These are phyloP conservation scores for Sorex araneus DNA, from an alignment of 2,113 vertebrate species.

Conservation along the genomic window DNA sequence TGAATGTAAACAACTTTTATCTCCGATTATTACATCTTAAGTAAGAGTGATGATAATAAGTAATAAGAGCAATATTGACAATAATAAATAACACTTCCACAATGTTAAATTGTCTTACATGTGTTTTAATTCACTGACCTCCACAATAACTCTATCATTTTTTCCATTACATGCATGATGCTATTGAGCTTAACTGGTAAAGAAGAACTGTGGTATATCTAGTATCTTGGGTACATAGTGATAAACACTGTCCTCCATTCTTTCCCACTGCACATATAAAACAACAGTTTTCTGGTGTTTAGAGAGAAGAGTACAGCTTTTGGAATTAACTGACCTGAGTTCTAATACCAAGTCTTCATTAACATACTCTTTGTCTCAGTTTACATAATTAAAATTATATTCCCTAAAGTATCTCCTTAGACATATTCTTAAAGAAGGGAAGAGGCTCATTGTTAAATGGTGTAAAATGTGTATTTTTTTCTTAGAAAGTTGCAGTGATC, in stretches of 20 bases:
- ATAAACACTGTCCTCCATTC: not conserved
- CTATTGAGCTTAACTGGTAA: not conserved
- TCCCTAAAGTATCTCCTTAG: not conserved
- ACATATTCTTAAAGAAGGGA: not conserved
- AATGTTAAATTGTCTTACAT: not conserved
- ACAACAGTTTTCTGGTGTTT: not conserved
- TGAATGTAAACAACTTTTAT: no score
- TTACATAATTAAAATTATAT: slow-evolving; percentile 18
- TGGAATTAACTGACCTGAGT: not conserved
- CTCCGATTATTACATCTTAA: not conserved
- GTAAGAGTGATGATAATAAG: not conserved
- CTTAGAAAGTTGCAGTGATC: not conserved
- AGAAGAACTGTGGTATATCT: not conserved
- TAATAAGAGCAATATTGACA: not conserved
- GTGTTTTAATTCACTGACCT: not conserved
- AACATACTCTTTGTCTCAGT: slow-evolving; percentile 24
- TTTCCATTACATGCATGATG: not conserved
- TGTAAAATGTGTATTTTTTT: not conserved
- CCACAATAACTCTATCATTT: not conserved
- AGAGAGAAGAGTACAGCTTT: not conserved
- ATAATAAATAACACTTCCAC: not conserved
- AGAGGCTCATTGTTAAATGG: not conserved
- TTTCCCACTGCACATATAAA: not conserved
- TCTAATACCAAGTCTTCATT: not conserved
- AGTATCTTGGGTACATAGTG: not conserved